phyloP scores from a whole-genome alignment of 2,797 vertebrate genomes.

The Myripristis jacobus region DNA sequence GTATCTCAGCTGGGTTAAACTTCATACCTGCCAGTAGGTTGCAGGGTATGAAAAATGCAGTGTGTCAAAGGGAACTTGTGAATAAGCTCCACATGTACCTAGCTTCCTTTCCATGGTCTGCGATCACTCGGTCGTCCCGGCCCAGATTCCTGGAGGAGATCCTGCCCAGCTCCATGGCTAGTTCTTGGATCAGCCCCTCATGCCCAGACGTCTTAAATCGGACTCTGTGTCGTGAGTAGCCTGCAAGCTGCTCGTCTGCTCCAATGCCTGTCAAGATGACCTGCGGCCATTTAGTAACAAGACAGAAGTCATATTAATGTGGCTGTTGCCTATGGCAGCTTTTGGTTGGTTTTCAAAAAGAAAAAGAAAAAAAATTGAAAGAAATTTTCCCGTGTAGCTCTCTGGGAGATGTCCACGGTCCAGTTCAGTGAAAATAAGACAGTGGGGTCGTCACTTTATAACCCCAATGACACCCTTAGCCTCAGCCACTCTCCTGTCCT shows the following conservation, averaged over 20 bases:
- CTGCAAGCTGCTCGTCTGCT: conserved; percentile 96
- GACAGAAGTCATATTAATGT: not conserved
- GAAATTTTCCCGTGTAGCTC: too few species aligned
- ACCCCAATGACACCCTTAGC: not conserved
- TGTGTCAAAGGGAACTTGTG: too few species aligned
- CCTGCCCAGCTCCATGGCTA: conserved; percentile 90
- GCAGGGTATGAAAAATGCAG: too few species aligned
- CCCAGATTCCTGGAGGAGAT: conserved; percentile 96
- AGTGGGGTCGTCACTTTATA: too few species aligned
- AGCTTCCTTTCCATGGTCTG: conserved; percentile 95
- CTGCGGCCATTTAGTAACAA: conserved; percentile 69
- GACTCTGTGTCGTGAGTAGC: conserved; percentile 92
- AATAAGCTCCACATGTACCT: conserved; percentile 78
- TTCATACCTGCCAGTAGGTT: too few species aligned
- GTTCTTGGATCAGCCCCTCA: conserved; percentile 87
- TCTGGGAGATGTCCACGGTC: too few species aligned
- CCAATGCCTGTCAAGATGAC: conserved; percentile 94
- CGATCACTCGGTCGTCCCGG: conserved; percentile 93
- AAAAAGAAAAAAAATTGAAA: too few species aligned
- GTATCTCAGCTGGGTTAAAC: too few species aligned
- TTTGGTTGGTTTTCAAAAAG: too few species aligned
- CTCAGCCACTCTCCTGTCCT: too few species aligned
- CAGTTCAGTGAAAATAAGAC: too few species aligned
- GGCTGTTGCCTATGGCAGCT: not conserved
- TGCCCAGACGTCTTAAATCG: conserved; percentile 85